A percentile compares a stretch with the other conserved stretches of the same genome.
These are phyloP conservation scores for Drosophila peninsularis DNA, from an alignment of 2,888 invertebrate genomes.

Conservation along the genomic window DNA sequence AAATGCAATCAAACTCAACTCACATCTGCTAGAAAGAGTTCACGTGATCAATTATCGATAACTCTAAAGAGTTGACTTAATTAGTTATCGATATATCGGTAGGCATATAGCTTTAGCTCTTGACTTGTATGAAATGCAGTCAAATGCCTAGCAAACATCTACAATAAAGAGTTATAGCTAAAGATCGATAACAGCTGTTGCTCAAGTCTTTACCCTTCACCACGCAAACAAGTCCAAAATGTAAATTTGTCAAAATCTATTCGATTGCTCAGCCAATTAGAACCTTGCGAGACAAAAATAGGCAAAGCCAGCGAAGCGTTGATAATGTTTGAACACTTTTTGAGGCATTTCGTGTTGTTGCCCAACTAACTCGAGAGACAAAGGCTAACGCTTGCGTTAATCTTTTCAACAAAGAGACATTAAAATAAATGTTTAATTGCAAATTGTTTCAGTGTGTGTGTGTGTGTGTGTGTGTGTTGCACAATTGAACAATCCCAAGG, in stretches of 20 bases:
- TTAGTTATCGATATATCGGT: too few relatives aligned
- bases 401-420: conserved; percentile 42
- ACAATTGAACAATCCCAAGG: conserved; percentile 60
- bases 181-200: conserved; percentile 1
- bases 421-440: conserved; percentile 49
- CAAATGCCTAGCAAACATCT: not conserved
- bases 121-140: not conserved
- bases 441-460: conserved; percentile 23
- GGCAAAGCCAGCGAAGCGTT: conserved; percentile 53
- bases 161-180: not conserved
- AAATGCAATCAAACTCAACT: too few relatives aligned
- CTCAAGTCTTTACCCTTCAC: not conserved
- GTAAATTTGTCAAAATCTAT: conserved; percentile 62
- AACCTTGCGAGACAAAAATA: conserved; percentile 23
- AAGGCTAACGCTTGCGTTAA: conserved; percentile 30
- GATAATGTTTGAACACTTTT: conserved; percentile 49
- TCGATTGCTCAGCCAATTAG: conserved; percentile 39
- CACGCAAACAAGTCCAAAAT: conserved; percentile 6
- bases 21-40: too few relatives aligned
- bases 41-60: too few relatives aligned
- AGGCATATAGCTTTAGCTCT: too few relatives aligned
- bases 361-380: conserved; percentile 31
- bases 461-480: conserved; percentile 30
- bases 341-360: conserved; percentile 24
- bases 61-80: too few relatives aligned